These are phyloP conservation scores for Phyto melanocephala DNA, from an alignment of 2,888 invertebrate genomes.

Conservation along the genomic window DNA sequence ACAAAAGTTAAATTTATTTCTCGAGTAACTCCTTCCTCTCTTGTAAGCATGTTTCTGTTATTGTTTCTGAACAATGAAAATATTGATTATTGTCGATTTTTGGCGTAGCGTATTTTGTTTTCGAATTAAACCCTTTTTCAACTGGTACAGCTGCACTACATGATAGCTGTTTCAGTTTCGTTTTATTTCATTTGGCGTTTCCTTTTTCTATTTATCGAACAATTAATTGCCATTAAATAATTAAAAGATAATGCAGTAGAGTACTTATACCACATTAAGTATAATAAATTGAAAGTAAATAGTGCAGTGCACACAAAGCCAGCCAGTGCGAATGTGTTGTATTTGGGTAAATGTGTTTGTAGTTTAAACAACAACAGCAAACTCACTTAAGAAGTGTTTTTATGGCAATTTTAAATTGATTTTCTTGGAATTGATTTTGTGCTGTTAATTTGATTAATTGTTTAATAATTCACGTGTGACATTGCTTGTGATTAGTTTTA, in stretches of 20 bases:
- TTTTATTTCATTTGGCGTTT: constrained; percentile 29
- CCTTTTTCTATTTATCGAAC: constrained; percentile 27
- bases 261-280: background rate
- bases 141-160: background rate
- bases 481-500: constrained; percentile 44
- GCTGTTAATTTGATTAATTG: constrained; percentile 51
- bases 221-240: constrained; percentile 50
- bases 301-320: constrained; percentile 3
- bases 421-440: constrained; percentile 15
- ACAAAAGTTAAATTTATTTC: too few relatives aligned
- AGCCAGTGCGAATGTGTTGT: background rate
- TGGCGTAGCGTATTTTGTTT: too few relatives aligned
- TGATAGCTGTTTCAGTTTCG: constrained; percentile 1
- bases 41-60: too few relatives aligned
- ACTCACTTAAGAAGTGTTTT: background rate
- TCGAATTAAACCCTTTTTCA: background rate
- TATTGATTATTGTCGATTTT: too few relatives aligned
- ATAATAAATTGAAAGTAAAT: background rate
- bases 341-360: background rate
- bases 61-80: too few relatives aligned
- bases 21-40: too few relatives aligned
- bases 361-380: constrained; percentile 25
- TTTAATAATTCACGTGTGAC: constrained; percentile 57
- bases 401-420: too few relatives aligned
- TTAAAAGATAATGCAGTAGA: constrained; percentile 43